These are phyloP conservation scores for Hippocampus kuda DNA, from an alignment of 2,797 vertebrate genomes.

Conservation along the genomic window DNA sequence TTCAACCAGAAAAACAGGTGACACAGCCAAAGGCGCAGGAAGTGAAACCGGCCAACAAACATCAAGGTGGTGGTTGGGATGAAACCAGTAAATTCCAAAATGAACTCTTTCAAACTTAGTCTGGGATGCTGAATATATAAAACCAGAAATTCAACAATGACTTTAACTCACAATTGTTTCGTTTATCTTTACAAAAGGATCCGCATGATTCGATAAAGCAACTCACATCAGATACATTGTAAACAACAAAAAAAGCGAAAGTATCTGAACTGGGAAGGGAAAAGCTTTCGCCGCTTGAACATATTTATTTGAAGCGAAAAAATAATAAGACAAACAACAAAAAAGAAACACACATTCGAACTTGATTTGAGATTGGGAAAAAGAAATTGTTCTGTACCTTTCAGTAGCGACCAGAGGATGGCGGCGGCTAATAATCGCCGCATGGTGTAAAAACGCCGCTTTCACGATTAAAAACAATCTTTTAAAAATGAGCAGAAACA, in stretches of 20 bases:
- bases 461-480: neutral
- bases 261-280: neutral
- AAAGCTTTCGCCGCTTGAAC: neutral
- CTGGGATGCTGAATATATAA: neutral
- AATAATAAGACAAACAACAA: neutral
- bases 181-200: neutral
- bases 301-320: neutral
- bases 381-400: slow-evolving; percentile 40
- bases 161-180: neutral
- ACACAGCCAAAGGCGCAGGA: slow-evolving; percentile 46
- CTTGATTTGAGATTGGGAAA: neutral
- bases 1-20: slow-evolving; percentile 64
- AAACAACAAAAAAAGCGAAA: neutral
- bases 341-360: neutral
- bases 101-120: neutral
- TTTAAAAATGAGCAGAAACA: neutral
- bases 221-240: neutral
- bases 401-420: slow-evolving; percentile 33
- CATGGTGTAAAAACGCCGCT: slow-evolving; percentile 35
- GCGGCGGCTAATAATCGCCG: slow-evolving; percentile 14
- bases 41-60: slow-evolving; percentile 43
- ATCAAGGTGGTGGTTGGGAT: slow-evolving; percentile 20
- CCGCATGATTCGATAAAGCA: neutral
- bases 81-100: slow-evolving; percentile 20
- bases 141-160: neutral